These are phyloP conservation scores for Phocoena phocoena DNA, from an alignment of 2,113 vertebrate species.

Conservation along the genomic window DNA sequence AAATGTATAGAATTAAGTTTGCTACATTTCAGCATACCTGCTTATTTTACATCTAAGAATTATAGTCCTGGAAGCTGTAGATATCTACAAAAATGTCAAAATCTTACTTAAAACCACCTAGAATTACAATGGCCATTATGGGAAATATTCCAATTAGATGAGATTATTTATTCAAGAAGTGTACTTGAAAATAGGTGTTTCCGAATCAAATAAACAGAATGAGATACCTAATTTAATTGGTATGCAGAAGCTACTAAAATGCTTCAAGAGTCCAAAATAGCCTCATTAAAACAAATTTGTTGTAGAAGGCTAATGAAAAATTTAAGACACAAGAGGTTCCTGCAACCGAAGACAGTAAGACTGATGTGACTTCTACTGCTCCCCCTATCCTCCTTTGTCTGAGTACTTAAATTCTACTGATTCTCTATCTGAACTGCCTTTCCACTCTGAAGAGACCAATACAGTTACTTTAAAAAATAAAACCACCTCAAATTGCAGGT, in stretches of 20 bases:
- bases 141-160: not conserved
- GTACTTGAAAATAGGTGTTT: not conserved
- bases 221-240: not conserved
- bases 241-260: not conserved
- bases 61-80: not conserved
- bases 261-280: not conserved
- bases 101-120: not conserved
- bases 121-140: not conserved
- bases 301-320: not conserved
- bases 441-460: too few relatives aligned
- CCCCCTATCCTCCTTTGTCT: too few relatives aligned
- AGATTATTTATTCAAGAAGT: not conserved
- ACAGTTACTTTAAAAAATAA: too few relatives aligned
- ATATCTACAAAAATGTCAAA: not conserved
- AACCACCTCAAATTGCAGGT: too few relatives aligned
- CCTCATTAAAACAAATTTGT: not conserved
- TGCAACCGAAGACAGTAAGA: too few relatives aligned
- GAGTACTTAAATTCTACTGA: too few relatives aligned
- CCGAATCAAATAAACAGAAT: not conserved
- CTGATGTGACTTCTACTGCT: too few relatives aligned
- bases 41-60: not conserved
- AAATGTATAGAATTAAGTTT: not conserved
- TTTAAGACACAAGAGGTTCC: not conserved
- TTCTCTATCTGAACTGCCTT: too few relatives aligned
- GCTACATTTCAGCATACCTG: not conserved